A percentile compares a stretch with the other conserved stretches of the same genome.
phyloP scores from a whole-genome alignment of 2,797 vertebrate species.

The Intellagama lesueurii region DNA sequence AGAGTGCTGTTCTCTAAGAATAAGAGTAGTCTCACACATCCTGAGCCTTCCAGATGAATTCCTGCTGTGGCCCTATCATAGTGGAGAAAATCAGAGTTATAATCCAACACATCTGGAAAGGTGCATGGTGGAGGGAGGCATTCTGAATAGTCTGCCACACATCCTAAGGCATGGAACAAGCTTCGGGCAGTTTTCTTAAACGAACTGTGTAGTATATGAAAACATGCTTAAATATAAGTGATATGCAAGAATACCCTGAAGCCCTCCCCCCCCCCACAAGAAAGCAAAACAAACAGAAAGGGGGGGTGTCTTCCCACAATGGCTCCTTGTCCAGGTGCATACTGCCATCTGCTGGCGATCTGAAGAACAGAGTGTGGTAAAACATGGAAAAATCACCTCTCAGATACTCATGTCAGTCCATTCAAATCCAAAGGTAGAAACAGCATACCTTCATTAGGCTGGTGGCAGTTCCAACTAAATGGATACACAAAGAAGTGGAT shows the following conservation, averaged over 20 bases:
- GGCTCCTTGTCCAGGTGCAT: slow-evolving; percentile 52
- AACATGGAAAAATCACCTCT: background rate
- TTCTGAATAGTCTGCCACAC: slow-evolving; percentile 14
- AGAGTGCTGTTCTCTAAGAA: too few species aligned
- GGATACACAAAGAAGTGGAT: background rate
- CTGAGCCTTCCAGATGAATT: background rate
- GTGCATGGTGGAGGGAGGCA: background rate
- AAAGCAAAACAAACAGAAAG: too few species aligned
- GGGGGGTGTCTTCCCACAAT: background rate
- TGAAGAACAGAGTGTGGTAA: slow-evolving; percentile 43
- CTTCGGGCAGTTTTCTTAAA: background rate
- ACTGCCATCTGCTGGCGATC: slow-evolving; percentile 72
- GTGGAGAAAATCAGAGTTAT: background rate
- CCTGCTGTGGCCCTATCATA: background rate
- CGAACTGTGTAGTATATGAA: slow-evolving; percentile 4
- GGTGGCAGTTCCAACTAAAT: background rate
- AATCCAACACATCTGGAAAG: background rate
- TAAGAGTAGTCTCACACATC: background rate
- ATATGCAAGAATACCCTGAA: background rate
- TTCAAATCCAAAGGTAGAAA: background rate
- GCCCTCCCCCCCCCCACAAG: background rate
- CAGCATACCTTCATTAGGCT: background rate
- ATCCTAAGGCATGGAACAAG: background rate
- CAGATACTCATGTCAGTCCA: background rate
- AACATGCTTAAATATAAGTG: slow-evolving; percentile 23